These are phyloP conservation scores for Ligdia adustata DNA, from an alignment of 2,888 invertebrate species.

Conservation along the genomic window DNA sequence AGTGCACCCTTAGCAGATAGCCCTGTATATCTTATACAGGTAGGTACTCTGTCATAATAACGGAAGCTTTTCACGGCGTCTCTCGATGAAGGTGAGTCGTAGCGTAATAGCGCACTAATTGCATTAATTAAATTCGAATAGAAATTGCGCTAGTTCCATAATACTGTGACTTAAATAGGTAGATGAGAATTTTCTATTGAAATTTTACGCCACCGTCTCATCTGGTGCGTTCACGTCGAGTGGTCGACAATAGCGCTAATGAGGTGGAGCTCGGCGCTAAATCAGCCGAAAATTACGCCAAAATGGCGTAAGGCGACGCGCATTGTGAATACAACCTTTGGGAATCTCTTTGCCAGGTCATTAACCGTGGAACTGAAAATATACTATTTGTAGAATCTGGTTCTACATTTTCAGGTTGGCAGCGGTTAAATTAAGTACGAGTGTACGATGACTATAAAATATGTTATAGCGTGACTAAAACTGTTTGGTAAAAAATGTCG, in stretches of 20 bases:
- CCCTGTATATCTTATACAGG: too few species aligned
- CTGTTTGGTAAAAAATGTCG: too few species aligned
- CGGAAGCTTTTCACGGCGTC: slow-evolving; percentile 7
- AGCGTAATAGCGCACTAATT: slow-evolving; percentile 22
- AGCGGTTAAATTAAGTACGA: too few species aligned
- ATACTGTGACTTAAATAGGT: slow-evolving; percentile 28
- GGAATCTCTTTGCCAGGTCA: slow-evolving; percentile 28
- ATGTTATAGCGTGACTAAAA: too few species aligned
- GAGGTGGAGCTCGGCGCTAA: slow-evolving; percentile 39
- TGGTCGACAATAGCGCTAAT: slow-evolving; percentile 42
- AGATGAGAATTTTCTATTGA: slow-evolving; percentile 31
- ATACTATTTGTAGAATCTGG: too few species aligned
- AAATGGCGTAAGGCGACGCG: slow-evolving; percentile 40
- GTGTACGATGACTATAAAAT: too few species aligned
- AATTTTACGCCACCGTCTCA: slow-evolving; percentile 28
- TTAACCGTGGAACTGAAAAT: slow-evolving; percentile 30
- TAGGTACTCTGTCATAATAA: too few species aligned
- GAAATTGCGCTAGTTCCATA: slow-evolving; percentile 23
- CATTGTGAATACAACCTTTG: slow-evolving; percentile 33
- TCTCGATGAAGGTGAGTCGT: slow-evolving; percentile 9
- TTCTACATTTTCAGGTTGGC: too few species aligned
- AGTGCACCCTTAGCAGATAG: too few species aligned
- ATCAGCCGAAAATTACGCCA: slow-evolving; percentile 41
- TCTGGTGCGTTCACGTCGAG: slow-evolving; percentile 23
- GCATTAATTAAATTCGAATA: slow-evolving; percentile 22